phyloP scores from a whole-genome alignment of 1,140 invertebrate species.

The Anastatus disparis region DNA sequence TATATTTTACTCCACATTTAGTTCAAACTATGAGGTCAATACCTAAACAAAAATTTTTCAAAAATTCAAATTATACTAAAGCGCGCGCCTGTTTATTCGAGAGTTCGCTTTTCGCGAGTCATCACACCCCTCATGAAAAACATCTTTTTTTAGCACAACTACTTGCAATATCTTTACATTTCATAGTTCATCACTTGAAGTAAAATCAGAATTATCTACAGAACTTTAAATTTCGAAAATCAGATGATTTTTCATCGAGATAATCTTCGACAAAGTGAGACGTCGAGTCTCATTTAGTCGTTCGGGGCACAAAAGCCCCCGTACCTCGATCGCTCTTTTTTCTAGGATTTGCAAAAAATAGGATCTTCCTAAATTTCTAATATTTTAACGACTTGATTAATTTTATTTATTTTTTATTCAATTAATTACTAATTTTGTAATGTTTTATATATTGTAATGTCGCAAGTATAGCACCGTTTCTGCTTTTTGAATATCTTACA shows the following conservation, averaged over 20 bases:
- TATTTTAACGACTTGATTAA: neutral
- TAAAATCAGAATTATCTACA: neutral
- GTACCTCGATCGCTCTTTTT: conserved; percentile 22
- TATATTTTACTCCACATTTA: too few species aligned
- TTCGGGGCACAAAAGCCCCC: conserved; percentile 11
- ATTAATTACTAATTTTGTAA: too few species aligned
- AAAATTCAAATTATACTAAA: too few species aligned
- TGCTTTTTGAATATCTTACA: too few species aligned
- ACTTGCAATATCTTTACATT: neutral
- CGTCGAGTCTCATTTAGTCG: conserved; percentile 58
- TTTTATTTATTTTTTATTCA: too few species aligned
- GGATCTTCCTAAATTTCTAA: neutral
- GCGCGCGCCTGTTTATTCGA: neutral
- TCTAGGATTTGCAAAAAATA: conserved; percentile 31
- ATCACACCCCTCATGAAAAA: conserved; percentile 18
- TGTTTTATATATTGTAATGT: too few species aligned
- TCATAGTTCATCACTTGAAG: too few species aligned
- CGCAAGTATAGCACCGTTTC: too few species aligned
- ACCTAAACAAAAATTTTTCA: too few species aligned
- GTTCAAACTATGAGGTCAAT: too few species aligned
- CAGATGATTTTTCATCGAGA: neutral
- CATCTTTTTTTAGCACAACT: too few species aligned
- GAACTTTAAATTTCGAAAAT: neutral
- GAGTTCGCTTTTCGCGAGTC: conserved; percentile 13
- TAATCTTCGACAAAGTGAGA: conserved; percentile 39